Percentiles rank a stretch among this genome's conserved stretches.
These are phyloP conservation scores for Phrynocephalus vlangalii DNA, from an alignment of 2,797 vertebrate species.

Conservation along the genomic window DNA sequence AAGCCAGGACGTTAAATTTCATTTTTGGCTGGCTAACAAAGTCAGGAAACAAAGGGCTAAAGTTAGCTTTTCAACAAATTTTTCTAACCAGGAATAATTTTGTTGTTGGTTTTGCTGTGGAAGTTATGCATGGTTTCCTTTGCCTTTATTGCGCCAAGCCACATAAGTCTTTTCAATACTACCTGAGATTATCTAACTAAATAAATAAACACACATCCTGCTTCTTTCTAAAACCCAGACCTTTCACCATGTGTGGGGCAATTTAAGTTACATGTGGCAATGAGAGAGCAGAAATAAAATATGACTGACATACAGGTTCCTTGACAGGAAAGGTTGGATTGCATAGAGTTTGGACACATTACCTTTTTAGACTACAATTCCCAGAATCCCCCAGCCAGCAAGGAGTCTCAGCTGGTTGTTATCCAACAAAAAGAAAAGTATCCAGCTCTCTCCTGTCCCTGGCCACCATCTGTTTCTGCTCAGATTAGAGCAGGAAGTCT, in stretches of 20 bases:
- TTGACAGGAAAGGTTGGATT: slow-evolving; percentile 24
- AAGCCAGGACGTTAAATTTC: slow-evolving; percentile 45
- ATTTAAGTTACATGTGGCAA: neutral
- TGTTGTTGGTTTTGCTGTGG: slow-evolving; percentile 11
- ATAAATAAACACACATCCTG: slow-evolving; percentile 7
- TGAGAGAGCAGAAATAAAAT: neutral
- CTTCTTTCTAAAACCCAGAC: slow-evolving; percentile 12
- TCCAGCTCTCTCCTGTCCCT: no score
- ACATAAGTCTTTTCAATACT: neutral
- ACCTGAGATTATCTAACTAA: slow-evolving; percentile 1
- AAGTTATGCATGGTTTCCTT: neutral
- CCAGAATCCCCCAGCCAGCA: no score
- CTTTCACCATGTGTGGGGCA: neutral
- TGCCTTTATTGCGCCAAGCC: neutral
- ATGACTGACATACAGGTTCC: slow-evolving; percentile 15
- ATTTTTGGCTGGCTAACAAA: slow-evolving; percentile 48
- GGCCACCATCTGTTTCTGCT: slow-evolving; percentile 7
- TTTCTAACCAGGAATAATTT: slow-evolving; percentile 22
- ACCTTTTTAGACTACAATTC: no score
- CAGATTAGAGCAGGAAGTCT: neutral
- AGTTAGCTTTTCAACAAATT: slow-evolving; percentile 54
- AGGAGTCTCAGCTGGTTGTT: no score
- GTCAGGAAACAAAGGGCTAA: slow-evolving; percentile 46
- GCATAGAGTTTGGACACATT: neutral
- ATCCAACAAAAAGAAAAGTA: no score